Percentiles rank a stretch among this genome's conserved stretches.
Conservation (phyloP, 1,140 invertebrate species). For the Aphis gossypii region DNA sequence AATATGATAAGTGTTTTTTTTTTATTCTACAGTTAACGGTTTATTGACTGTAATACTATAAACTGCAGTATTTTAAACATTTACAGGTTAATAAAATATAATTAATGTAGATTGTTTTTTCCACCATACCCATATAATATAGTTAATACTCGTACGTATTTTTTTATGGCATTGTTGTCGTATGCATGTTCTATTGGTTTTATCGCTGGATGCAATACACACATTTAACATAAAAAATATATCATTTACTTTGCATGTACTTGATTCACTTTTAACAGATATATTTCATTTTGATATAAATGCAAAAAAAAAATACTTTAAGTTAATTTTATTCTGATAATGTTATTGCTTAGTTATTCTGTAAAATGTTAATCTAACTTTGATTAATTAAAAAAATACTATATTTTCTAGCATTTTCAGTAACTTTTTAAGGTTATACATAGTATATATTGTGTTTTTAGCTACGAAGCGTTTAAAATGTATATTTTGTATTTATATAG, state of each 20-base stretch:
- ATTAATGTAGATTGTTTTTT: conserved; percentile 11
- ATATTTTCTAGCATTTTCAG: background rate
- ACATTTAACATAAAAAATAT: background rate
- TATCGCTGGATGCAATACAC: background rate
- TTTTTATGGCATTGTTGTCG: background rate
- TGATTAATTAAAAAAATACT: background rate
- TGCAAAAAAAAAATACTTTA: background rate
- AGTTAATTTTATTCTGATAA: background rate
- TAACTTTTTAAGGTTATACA: background rate
- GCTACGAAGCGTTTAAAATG: background rate
- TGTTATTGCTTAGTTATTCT: too few relatives aligned
- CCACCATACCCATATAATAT: background rate
- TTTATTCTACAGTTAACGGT: background rate
- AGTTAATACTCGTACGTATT: background rate
- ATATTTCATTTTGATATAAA: background rate
- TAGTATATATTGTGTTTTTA: background rate
- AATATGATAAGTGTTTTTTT: background rate
- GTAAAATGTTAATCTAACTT: too few relatives aligned
- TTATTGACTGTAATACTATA: background rate
- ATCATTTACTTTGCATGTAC: background rate
- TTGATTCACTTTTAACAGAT: background rate
- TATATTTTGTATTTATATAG: too few relatives aligned
- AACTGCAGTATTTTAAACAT: background rate
- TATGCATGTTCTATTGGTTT: background rate
- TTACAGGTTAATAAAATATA: background rate